Conservation (phyloP, 1,140 invertebrate genomes). For the Berghia stephanieae region DNA sequence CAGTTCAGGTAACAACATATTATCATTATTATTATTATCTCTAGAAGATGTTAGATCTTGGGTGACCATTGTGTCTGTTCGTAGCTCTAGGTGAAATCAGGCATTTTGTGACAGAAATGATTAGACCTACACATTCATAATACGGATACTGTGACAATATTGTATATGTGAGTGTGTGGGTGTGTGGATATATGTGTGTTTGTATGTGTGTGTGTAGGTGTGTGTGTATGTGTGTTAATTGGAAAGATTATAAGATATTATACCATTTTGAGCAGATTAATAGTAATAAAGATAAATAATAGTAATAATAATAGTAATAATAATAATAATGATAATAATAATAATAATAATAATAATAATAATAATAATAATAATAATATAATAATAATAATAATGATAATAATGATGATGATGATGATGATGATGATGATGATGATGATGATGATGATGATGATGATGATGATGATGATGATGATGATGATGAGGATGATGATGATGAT, state of each 20-base stretch:
- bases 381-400: neutral
- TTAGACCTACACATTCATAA: neutral
- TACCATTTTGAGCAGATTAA: neutral
- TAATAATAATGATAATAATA: slow-evolving; percentile 13
- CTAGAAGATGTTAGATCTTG: too few relatives aligned
- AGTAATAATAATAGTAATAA: slow-evolving; percentile 1
- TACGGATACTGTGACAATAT: neutral
- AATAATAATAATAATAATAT: neutral
- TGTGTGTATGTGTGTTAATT: neutral
- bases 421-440: neutral
- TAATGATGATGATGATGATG: neutral
- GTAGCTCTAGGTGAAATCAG: too few relatives aligned
- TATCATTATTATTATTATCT: too few relatives aligned
- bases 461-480: neutral
- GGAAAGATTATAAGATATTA: neutral
- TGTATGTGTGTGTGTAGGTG: too few relatives aligned
- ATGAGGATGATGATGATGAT: neutral
- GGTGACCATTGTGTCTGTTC: too few relatives aligned
- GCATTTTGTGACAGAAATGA: too few relatives aligned
- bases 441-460: neutral
- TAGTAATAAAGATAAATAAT: too few relatives aligned
- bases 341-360: neutral
- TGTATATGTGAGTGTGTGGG: neutral
- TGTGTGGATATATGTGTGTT: too few relatives aligned
- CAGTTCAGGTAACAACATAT: too few relatives aligned